A percentile compares a stretch with the other conserved stretches of the same genome.
phyloP scores from a whole-genome alignment of 2,888 invertebrate genomes.

The Petrolisthes cinctipes region DNA sequence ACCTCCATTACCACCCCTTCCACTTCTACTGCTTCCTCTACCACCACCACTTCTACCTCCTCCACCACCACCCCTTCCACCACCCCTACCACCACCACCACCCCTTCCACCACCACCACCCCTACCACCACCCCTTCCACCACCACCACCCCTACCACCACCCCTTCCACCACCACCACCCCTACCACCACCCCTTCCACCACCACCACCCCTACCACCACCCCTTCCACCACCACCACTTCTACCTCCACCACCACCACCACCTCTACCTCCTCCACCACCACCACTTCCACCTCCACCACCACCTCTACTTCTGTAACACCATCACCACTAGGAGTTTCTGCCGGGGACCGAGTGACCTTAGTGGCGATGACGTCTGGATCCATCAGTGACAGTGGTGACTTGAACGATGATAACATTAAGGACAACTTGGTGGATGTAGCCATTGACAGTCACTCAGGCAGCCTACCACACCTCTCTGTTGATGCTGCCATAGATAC shows the following conservation, averaged over 20 bases:
- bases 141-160: no score
- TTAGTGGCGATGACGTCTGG: not conserved
- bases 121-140: no score
- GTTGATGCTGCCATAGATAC: not conserved
- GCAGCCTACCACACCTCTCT: not conserved
- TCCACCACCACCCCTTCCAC: no score
- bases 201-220: no score
- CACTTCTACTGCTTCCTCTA: not conserved
- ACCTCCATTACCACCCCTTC: not conserved
- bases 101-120: no score
- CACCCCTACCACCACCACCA: no score
- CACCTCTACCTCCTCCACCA: not conserved
- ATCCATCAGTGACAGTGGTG: not conserved
- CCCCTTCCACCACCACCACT: no score
- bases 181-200: no score
- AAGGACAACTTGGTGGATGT: not conserved
- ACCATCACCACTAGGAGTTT: not conserved
- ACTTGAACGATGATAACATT: not conserved
- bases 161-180: no score
- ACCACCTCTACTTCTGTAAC: not conserved
- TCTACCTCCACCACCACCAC: not conserved
- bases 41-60: not conserved
- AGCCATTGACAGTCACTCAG: conserved; percentile 3
- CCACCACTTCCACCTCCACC: no score
- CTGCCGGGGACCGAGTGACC: not conserved